Conservation (phyloP, 2,888 invertebrate species). For the Bunonema sp. region DNA sequence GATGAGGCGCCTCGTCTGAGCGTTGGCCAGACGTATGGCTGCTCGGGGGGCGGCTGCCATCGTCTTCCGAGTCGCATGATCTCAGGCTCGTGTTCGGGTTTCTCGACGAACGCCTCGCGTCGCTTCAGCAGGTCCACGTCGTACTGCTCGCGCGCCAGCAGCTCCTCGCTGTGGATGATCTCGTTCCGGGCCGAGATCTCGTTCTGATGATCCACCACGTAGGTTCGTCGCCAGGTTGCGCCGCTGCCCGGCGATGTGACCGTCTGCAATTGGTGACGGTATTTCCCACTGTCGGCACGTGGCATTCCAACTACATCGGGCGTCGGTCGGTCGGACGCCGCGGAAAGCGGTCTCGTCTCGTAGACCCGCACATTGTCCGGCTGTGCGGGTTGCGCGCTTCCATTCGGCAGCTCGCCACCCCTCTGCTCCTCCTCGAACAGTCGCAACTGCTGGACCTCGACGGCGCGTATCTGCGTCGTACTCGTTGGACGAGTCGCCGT, state of each 20-base stretch:
- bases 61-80: constrained; percentile 30
- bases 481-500: too few species aligned
- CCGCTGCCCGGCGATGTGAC: constrained; percentile 6
- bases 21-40: constrained; percentile 31
- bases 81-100: constrained; percentile 19
- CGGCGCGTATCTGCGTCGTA: constrained; percentile 15
- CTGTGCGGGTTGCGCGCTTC: constrained; percentile 3
- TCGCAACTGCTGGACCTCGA: constrained; percentile 24
- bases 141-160: constrained; percentile 33
- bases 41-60: constrained; percentile 44
- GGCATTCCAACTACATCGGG: constrained; percentile 7
- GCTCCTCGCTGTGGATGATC: constrained; percentile 37
- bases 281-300: background rate
- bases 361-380: constrained; percentile 25
- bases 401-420: constrained; percentile 1
- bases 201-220: constrained; percentile 15
- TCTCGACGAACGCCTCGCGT: constrained; percentile 39
- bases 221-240: constrained; percentile 8
- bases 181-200: constrained; percentile 30
- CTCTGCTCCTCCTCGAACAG: constrained; percentile 18
- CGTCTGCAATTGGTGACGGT: constrained; percentile 1
- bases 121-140: constrained; percentile 39
- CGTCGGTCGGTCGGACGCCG: constrained; percentile 20
- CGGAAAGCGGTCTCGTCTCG: constrained; percentile 35
- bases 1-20: constrained; percentile 15